These are phyloP conservation scores for Torymus auratus DNA, from an alignment of 2,888 invertebrate species.

Conservation along the genomic window DNA sequence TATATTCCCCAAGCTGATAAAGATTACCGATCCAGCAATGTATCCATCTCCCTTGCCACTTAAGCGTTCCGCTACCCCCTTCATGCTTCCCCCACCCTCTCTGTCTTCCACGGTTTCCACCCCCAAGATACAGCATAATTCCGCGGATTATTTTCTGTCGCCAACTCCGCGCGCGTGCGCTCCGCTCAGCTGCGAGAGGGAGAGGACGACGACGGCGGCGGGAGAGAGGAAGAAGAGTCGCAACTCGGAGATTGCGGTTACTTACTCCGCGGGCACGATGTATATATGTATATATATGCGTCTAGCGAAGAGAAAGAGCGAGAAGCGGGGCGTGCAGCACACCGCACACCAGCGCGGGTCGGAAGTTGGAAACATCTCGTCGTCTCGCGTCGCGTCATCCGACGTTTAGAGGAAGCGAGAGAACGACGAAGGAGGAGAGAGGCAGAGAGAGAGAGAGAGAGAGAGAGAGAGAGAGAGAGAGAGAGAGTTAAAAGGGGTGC, in stretches of 20 bases:
- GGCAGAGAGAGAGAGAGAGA: neutral
- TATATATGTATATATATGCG: too few relatives aligned
- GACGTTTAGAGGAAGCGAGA: slow-evolving; percentile 38
- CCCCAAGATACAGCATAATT: slow-evolving; percentile 22
- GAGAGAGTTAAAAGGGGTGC: slow-evolving; percentile 30
- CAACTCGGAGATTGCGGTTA: slow-evolving; percentile 53
- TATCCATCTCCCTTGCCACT: neutral
- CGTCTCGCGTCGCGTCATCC: slow-evolving; percentile 45
- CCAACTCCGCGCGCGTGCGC: neutral
- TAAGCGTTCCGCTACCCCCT: too few relatives aligned
- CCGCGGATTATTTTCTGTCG: slow-evolving; percentile 43
- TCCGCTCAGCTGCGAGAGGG: neutral
- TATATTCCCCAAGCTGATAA: slow-evolving; percentile 10
- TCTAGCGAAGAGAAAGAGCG: neutral
- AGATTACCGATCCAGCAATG: slow-evolving; percentile 14
- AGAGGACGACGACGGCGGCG: neutral
- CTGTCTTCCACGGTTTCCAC: neutral
- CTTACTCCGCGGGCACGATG: slow-evolving; percentile 16
- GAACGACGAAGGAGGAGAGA: neutral
- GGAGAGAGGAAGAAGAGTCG: slow-evolving; percentile 32
- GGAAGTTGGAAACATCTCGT: slow-evolving; percentile 56
- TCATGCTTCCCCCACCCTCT: neutral
- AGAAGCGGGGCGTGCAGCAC: neutral
- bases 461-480: slow-evolving; percentile 2
- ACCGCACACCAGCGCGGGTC: slow-evolving; percentile 9